These are phyloP conservation scores for Elymnias hypermnestra DNA, from an alignment of 1,140 invertebrate genomes.

Conservation along the genomic window DNA sequence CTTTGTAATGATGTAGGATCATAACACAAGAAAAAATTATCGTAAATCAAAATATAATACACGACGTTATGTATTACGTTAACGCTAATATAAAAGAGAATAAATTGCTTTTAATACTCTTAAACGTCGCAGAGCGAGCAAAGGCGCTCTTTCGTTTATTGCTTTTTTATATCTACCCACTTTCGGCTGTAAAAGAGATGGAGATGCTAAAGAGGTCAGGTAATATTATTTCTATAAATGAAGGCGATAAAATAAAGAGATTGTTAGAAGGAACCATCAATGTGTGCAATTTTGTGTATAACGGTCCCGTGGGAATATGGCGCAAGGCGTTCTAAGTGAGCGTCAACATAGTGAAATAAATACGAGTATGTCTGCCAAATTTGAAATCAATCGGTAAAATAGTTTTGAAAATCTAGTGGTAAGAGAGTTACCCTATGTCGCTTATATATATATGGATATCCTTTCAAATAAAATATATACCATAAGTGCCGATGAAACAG, in stretches of 20 bases:
- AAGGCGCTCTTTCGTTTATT: slow-evolving; percentile 22
- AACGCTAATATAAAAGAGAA: slow-evolving; percentile 18
- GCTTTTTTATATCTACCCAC: slow-evolving; percentile 21
- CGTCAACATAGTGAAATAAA: too few species aligned
- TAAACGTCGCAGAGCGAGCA: slow-evolving; percentile 20
- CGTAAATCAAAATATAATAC: slow-evolving; percentile 9
- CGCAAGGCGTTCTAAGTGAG: too few species aligned
- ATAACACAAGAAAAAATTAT: neutral
- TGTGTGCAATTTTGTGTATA: too few species aligned
- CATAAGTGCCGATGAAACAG: slow-evolving; percentile 75
- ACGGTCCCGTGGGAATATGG: too few species aligned
- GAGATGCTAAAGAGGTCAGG: slow-evolving; percentile 4
- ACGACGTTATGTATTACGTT: neutral
- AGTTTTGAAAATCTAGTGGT: too few species aligned
- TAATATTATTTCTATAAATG: neutral
- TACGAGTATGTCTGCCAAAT: too few species aligned
- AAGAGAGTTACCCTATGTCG: too few species aligned
- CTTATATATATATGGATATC: too few species aligned
- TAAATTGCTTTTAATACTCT: slow-evolving; percentile 25
- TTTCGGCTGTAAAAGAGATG: slow-evolving; percentile 11
- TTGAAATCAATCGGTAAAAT: too few species aligned
- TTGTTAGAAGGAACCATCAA: too few species aligned
- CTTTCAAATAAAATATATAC: slow-evolving; percentile 17
- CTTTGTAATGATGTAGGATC: neutral
- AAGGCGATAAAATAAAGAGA: slow-evolving; percentile 2